phyloP scores from a whole-genome alignment of 2,888 invertebrate genomes.

The Mythimna pallens region DNA sequence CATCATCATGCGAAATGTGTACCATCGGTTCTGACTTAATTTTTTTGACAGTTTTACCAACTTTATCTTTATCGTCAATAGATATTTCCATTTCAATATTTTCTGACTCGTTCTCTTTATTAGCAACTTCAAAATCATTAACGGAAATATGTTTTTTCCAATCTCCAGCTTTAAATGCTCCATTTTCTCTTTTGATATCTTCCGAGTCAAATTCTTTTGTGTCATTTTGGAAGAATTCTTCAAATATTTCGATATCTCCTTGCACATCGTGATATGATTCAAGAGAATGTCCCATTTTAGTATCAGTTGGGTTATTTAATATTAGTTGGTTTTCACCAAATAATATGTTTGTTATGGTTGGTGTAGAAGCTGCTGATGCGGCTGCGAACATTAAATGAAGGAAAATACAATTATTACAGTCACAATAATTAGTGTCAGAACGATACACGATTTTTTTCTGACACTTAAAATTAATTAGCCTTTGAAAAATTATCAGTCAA shows the following conservation, averaged over 20 bases:
- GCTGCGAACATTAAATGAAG: conserved; percentile 54
- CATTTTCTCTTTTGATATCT: conserved; percentile 38
- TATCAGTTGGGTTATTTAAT: conserved; percentile 58
- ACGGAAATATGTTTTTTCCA: conserved; percentile 1
- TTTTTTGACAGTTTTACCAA: background rate
- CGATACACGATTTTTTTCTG: too few species aligned
- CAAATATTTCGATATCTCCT: conserved; percentile 69
- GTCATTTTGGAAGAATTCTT: conserved; percentile 72
- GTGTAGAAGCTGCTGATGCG: conserved; percentile 76
- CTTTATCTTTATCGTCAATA: conserved; percentile 14
- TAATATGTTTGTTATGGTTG: conserved; percentile 81
- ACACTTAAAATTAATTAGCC: too few species aligned
- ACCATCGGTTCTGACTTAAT: conserved; percentile 2
- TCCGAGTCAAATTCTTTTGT: conserved; percentile 38
- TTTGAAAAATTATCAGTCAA: too few species aligned
- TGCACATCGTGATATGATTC: conserved; percentile 63
- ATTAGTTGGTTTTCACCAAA: conserved; percentile 79
- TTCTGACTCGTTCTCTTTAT: conserved; percentile 22
- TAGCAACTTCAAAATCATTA: conserved; percentile 16
- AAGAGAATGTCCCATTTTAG: conserved; percentile 55
- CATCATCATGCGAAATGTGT: conserved; percentile 16
- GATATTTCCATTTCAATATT: conserved; percentile 13
- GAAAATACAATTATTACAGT: background rate
- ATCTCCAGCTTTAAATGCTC: conserved; percentile 7
- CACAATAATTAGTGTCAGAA: background rate